Conservation (phyloP, 2,113 vertebrate species). For the Rhadina sibilatrix region DNA sequence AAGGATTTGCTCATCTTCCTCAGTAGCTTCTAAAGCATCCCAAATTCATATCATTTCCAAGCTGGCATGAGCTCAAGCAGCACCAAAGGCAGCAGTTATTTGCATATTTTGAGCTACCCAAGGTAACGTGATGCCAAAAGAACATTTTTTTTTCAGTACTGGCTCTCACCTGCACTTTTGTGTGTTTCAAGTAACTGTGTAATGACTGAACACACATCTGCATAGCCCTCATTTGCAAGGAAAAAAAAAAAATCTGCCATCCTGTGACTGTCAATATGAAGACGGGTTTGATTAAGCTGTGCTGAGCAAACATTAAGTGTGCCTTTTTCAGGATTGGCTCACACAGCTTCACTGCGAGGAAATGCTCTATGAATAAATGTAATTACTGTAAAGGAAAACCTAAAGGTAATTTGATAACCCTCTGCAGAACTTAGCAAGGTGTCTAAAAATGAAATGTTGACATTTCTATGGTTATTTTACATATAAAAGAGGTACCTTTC, state of each 20-base stretch:
- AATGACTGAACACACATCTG: not conserved
- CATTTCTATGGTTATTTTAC: conserved; percentile 43
- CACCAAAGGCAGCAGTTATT: not conserved
- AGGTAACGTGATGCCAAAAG: not conserved
- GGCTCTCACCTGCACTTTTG: not conserved
- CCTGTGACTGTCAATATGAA: not conserved
- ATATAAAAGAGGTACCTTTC: conserved; percentile 34
- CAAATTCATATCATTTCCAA: not conserved
- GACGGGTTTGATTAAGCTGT: conserved; percentile 27
- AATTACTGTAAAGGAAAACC: conserved; percentile 24
- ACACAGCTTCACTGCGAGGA: not conserved
- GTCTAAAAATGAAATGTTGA: conserved; percentile 45
- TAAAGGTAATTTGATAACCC: conserved; percentile 47
- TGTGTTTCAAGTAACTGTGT: not conserved
- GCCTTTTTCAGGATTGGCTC: not conserved
- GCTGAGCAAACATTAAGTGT: not conserved
- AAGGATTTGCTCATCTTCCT: not conserved
- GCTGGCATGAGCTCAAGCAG: not conserved
- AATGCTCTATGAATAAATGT: conserved; percentile 34
- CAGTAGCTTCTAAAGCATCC: not conserved
- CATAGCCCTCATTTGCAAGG: not conserved
- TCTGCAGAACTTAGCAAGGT: conserved; percentile 23
- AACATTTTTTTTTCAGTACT: not conserved
- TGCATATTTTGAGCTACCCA: not conserved
- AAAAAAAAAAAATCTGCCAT: not conserved